Base-by-base conservation (phyloP, 2,888 invertebrate species). In the Taenaris catops region DNA sequence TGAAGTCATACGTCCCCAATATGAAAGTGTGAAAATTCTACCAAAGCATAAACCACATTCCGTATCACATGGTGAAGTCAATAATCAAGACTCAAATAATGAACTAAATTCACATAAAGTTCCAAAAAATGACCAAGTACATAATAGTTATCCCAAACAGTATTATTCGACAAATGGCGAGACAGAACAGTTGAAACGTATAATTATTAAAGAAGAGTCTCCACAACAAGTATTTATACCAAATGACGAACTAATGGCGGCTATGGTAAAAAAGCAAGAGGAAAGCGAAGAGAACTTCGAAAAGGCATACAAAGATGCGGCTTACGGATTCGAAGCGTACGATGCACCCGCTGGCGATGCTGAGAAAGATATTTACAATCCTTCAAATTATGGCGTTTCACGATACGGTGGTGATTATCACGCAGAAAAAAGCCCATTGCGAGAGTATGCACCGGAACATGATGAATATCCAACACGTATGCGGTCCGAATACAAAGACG, bases 261-360 rank as follows among this genome's bases (percentile, higher is more conserved):
- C 72, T 52, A 63, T 67, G 41, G 52, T 69, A 1, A 63, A 66
- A 10, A 60, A 66, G n/a, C 74, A 79, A 39, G 72, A 74, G 46
- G 76, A 83, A 31, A 75, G 62, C 23, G 87, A 87, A 49, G 71
- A 87, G 51, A 73, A 81, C 41, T 87, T 87, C 46, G 84, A 87
- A 46, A 75, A 74, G 27, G 75, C 73, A 1, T 87, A 87, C 34
- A 71, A 80, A 52, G 60, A 81, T 32, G 69, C 87, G 7, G 83
- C 87, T 0, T 61, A 63, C 32, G 86, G 84, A 3, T 87, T 87
- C 38, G 79, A 79, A 7, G 76, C 74, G 0, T 84, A 67, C 29
- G 62, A 67, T 23, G 47, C 51, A 6, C 57, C 66, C 23, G 44
- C 63, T 1, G 44, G 53, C 5, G 71, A 78, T 10, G 37, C 48